phyloP scores from a whole-genome alignment of 1,140 invertebrate genomes.

The Brachionus koreanus region DNA sequence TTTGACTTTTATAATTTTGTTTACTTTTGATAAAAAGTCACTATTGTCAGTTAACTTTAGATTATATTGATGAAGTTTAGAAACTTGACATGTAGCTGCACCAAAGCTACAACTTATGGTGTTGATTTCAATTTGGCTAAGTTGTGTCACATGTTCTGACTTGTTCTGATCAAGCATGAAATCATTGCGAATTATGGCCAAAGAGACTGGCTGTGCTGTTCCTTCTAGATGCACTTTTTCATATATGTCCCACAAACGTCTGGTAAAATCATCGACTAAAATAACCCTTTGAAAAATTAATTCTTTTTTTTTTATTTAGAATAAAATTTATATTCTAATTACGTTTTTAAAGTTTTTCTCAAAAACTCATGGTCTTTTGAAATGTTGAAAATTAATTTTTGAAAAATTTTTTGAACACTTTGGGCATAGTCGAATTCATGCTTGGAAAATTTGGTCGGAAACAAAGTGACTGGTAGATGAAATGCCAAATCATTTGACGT shows the following conservation, averaged over 20 bases:
- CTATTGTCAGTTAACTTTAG: neutral
- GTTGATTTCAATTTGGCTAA: conserved; percentile 44
- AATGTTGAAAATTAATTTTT: neutral
- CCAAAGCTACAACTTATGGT: conserved; percentile 38
- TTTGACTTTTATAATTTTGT: no score
- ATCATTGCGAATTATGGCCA: conserved; percentile 36
- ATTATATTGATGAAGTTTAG: neutral
- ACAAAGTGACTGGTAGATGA: conserved; percentile 23
- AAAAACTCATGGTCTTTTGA: conserved; percentile 38
- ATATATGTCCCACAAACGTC: conserved; percentile 33
- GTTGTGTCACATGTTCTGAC: neutral
- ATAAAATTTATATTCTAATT: neutral
- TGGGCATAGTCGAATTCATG: conserved; percentile 12
- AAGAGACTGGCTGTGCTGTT: neutral
- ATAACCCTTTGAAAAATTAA: conserved; percentile 7
- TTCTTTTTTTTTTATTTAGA: neutral
- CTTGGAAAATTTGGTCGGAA: conserved; percentile 14
- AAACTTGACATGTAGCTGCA: neutral
- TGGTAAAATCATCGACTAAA: conserved; percentile 34
- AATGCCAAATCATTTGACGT: neutral
- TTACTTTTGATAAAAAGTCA: neutral
- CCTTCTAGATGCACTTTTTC: neutral
- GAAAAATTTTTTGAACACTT: neutral
- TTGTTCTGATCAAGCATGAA: conserved; percentile 38
- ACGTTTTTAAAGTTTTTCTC: conserved; percentile 18